Base-by-base conservation (phyloP, 2,888 invertebrate species). In the Euzophera pinguis region DNA sequence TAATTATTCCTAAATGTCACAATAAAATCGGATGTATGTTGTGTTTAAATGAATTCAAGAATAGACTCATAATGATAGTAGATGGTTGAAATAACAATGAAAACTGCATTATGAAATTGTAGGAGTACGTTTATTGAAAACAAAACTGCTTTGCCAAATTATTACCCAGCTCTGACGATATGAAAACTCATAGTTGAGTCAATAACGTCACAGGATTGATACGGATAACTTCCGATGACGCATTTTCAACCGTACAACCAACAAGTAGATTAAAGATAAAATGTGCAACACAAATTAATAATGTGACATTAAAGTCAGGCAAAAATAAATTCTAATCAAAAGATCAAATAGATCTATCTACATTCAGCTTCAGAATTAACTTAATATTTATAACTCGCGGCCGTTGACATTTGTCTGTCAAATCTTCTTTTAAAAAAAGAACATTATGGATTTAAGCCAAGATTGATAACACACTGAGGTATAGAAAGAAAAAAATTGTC, bases 101-200 rank as follows among this genome's bases (percentile, higher is more conserved):
- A 42, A 50, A 43, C 37, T 50, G 34, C 50, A 35, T 41, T 41
- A 27, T 39, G 41, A 50, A 50, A 48, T 50, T 35, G 43, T 51
- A 13, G 17, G 34, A 12, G 34, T 14, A 22, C 49, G 42, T 43
- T 43, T 12, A 43, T 37, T 37, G 5, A 10, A 45, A 8, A 51
- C 13, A 43, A 50, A 43, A 51, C 22, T 43, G 17, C 35, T 45
- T 14, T 51, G 51, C 51, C 51, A 51, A 51, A 43, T 51, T 43
- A 13, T 43, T 39, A 32, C 41, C 39, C 10, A 13, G 42, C 43
- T 43, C 35, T 51, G 35, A 51, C 51, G 43, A 51, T 51, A 51
- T 43, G 34, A 27, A 17, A 35, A 27, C 42, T 50, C 43, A 35
- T 43, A 43, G 51, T 10, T 51, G 43, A 51, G 10, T 51, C 51